Base-by-base conservation (phyloP, 2,888 invertebrate species). In the Drosophila melanocephala region DNA sequence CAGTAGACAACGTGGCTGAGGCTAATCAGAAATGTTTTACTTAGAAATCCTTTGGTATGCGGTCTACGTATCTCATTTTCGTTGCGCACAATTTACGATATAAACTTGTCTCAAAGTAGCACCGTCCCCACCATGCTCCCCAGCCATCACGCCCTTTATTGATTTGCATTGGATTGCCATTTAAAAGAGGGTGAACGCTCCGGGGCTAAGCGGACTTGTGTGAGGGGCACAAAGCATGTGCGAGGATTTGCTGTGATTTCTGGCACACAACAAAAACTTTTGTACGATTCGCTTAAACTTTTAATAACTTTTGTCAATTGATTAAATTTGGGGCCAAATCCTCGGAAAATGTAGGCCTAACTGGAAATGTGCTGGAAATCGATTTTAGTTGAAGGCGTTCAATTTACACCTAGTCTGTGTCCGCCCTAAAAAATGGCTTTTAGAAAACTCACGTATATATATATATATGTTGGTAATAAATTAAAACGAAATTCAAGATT, bases 231-330 rank as follows among this genome's bases (percentile, higher is more conserved):
- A 61, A 67, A 81, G 79, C 81, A 81, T 82, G 86, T 85, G 61
- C 60, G 79, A 86, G 72, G 61, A 47, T 79, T 79, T 78, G 75
- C 86, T 77, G 83, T 85, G 86, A 86, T 86, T 86, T 76, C 85
- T 75, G 73, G 59, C 74, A 55, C 58, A 60, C 56, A 81, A 68
- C 69, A 65, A 51, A 47, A 72, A 80, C 66, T 85, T 89, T 78
- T 75, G 63, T 63, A 30, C 78, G 83, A 72, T 74, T 78, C 76
- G 77, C 79, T 86, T 74, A 90, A 86, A 86, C 75, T 86, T 86
- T 90, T 86, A 86, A 86, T 86, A 90, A 90, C 86, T 90, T 86
- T 86, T 90, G 90, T 90, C 89, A 88, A 90, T 86, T 86, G 86
- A 90, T 90, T 86, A 74, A 64, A 56, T 69, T 58, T 16, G 50